Conservation (phyloP, 2,113 vertebrate species). For the Takifugu bimaculatus region DNA sequence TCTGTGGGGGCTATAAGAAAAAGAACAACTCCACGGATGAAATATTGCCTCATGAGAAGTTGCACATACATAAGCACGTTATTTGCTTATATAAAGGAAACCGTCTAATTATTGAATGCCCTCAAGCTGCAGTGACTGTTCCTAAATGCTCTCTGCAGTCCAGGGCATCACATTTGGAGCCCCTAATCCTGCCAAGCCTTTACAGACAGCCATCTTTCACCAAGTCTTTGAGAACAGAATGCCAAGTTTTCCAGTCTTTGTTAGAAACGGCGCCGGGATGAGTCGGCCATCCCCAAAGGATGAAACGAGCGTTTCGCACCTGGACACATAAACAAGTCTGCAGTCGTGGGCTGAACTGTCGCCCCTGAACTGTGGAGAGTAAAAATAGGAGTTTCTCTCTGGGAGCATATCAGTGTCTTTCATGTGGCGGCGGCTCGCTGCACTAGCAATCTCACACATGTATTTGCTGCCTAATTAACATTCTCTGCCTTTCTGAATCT, state of each 20-base stretch:
- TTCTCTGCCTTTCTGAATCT: neutral
- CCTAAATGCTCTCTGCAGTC: neutral
- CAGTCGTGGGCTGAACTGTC: slow-evolving; percentile 31
- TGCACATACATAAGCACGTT: neutral
- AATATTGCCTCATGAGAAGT: slow-evolving; percentile 4
- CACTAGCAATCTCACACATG: slow-evolving; percentile 4
- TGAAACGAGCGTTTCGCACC: slow-evolving; percentile 33
- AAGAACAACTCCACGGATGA: slow-evolving; percentile 28
- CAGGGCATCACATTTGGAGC: slow-evolving; percentile 1
- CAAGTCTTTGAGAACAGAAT: slow-evolving; percentile 23
- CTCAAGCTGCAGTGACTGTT: neutral
- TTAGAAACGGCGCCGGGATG: slow-evolving; percentile 42
- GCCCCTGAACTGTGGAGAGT: slow-evolving; percentile 2
- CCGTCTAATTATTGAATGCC: no score
- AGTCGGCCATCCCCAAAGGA: slow-evolving; percentile 5
- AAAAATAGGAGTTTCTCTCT: slow-evolving; percentile 48
- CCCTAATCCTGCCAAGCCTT: slow-evolving; percentile 19
- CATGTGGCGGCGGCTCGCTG: slow-evolving; percentile 2
- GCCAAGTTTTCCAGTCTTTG: slow-evolving; percentile 29
- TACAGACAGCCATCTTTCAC: slow-evolving; percentile 36
- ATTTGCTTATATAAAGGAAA: no score
- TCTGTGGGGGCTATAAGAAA: slow-evolving; percentile 42
- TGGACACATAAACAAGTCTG: slow-evolving; percentile 43
- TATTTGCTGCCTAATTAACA: slow-evolving; percentile 22
- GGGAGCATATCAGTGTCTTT: slow-evolving; percentile 3